phyloP scores from a whole-genome alignment of 2,888 invertebrate genomes.

The Galerucella calmariensis region DNA sequence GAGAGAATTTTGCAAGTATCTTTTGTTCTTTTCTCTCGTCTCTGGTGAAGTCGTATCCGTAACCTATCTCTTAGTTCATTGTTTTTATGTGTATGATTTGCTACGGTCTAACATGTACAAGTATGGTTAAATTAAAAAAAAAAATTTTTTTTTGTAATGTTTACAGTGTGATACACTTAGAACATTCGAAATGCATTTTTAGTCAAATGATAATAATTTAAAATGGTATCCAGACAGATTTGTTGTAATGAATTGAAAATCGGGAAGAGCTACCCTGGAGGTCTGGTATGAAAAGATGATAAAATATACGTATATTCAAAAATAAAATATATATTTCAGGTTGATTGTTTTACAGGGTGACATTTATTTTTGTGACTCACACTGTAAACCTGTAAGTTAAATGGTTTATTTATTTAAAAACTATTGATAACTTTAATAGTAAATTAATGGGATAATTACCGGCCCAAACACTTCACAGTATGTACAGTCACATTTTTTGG shows the following conservation, averaged over 20 bases:
- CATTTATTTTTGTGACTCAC: background rate
- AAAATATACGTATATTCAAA: too few relatives aligned
- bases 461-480: conserved; percentile 62
- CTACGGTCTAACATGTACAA: conserved; percentile 33
- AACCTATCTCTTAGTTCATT: conserved; percentile 61
- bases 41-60: conserved; percentile 59
- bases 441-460: conserved; percentile 48
- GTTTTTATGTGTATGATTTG: conserved; percentile 53
- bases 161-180: background rate
- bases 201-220: too few relatives aligned
- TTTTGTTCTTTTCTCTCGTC: conserved; percentile 52
- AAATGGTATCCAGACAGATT: too few relatives aligned
- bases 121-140: background rate
- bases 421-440: background rate
- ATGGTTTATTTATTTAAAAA: background rate
- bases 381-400: background rate
- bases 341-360: background rate
- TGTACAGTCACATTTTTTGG: conserved; percentile 61
- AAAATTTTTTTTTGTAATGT: background rate
- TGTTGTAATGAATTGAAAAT: too few relatives aligned
- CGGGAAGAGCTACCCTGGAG: too few relatives aligned
- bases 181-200: too few relatives aligned
- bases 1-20: conserved; percentile 42
- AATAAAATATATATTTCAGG: background rate
- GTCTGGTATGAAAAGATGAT: too few relatives aligned